Evolutionary conservation across 2,888 invertebrate genomes (phyloP).

Genomic region (Andrena flavipes): DNA sequence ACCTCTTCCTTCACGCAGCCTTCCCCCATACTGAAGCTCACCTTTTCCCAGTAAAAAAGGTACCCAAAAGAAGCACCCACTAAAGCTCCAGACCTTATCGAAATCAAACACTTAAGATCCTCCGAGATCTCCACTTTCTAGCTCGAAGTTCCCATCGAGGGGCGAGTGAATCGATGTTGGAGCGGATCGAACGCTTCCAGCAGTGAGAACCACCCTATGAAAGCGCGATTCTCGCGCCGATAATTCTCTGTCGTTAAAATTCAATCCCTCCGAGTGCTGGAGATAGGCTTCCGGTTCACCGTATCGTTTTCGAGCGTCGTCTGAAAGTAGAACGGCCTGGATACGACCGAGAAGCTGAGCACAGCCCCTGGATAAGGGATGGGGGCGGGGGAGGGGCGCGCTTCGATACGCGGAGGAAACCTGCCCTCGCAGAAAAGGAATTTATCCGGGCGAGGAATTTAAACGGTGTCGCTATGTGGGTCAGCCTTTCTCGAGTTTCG

Average conservation of each 20-base stretch:
- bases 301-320: constrained; percentile 12
- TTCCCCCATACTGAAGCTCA: too few species aligned
- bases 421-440: constrained; percentile 27
- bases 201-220: neutral
- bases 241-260: constrained; percentile 36
- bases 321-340: constrained; percentile 52
- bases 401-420: constrained; percentile 16
- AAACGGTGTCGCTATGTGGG: constrained; percentile 50
- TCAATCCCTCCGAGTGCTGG: constrained; percentile 22
- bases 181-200: neutral
- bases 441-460: constrained; percentile 59
- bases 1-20: too few species aligned
- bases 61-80: neutral
- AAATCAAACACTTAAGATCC: neutral
- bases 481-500: constrained; percentile 38
- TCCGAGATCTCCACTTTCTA: neutral
- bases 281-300: constrained; percentile 7
- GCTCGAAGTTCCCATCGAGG: neutral
- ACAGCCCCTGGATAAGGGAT: constrained; percentile 27
- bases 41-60: too few species aligned
- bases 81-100: neutral
- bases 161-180: neutral
- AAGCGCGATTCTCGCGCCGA: constrained; percentile 11
- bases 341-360: constrained; percentile 19
- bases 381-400: neutral